Percentiles rank a stretch among this genome's conserved stretches.
Conservation (phyloP, 2,797 vertebrate species). For the Chelidonichthys spinosus region DNA sequence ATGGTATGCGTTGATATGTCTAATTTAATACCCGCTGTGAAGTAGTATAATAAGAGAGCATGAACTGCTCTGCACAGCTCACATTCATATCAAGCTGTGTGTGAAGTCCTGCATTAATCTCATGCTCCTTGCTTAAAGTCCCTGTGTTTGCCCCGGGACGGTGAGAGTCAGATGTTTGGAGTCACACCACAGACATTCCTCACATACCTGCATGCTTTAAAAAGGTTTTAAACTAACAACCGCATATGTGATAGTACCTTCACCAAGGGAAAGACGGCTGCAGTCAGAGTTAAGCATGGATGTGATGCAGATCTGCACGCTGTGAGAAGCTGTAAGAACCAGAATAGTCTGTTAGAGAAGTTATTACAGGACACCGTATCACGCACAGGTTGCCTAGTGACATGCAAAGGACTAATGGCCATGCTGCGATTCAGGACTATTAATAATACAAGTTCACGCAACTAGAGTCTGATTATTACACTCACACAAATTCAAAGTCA, state of each 20-base stretch:
- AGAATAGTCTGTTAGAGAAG: neutral
- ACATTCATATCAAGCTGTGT: neutral
- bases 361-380: neutral
- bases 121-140: neutral
- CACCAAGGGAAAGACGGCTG: neutral
- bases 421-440: neutral
- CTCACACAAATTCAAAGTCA: neutral
- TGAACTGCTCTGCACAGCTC: neutral
- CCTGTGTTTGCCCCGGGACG: conserved; percentile 4
- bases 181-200: conserved; percentile 63
- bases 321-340: neutral
- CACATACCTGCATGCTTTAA: conserved; percentile 32
- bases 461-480: neutral
- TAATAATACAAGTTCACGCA: neutral
- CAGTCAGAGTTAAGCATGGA: conserved; percentile 14
- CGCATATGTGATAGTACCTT: neutral
- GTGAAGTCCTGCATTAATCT: conserved; percentile 17
- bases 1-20: neutral
- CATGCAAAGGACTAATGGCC: neutral
- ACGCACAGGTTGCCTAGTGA: conserved; percentile 26
- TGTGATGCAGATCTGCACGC: neutral
- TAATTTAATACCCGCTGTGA: too few relatives aligned
- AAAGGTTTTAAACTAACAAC: neutral
- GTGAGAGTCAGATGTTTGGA: conserved; percentile 56
- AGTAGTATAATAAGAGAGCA: too few relatives aligned